A percentile compares a stretch with the other conserved stretches of the same genome.
These are phyloP conservation scores for Gari tellinella DNA, from an alignment of 2,888 invertebrate genomes.

Conservation along the genomic window DNA sequence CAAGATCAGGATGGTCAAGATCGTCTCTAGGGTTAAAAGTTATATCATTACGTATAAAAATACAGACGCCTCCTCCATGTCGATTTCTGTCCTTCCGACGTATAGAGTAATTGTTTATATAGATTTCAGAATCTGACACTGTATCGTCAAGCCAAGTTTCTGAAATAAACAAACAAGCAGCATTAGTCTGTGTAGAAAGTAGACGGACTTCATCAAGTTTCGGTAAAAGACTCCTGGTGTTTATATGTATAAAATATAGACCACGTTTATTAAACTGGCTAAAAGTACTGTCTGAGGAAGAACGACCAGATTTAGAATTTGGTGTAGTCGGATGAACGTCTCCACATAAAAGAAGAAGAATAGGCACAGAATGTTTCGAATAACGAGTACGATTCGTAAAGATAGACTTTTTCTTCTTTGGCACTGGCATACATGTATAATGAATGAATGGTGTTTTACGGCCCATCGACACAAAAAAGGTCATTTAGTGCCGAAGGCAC, in stretches of 20 bases:
- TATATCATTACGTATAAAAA: constrained; percentile 15
- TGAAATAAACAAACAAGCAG: constrained; percentile 16
- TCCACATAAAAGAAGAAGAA: too few relatives aligned
- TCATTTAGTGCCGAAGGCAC: too few relatives aligned
- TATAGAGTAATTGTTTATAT: constrained; percentile 12
- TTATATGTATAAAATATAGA: constrained; percentile 19
- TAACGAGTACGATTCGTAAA: too few relatives aligned
- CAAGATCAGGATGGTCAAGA: constrained; percentile 7
- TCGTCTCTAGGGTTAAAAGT: constrained; percentile 19
- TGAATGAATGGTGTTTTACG: too few relatives aligned
- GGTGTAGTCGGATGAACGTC: too few relatives aligned
- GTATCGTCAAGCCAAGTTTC: constrained; percentile 16
- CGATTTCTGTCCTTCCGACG: constrained; percentile 24
- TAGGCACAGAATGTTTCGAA: too few relatives aligned
- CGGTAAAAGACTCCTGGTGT: constrained; percentile 13
- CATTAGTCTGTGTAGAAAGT: constrained; percentile 17
- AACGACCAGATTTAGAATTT: too few relatives aligned
- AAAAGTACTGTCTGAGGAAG: too few relatives aligned
- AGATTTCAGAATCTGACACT: constrained; percentile 13
- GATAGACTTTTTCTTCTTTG: too few relatives aligned
- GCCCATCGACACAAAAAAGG: too few relatives aligned
- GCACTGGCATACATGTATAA: too few relatives aligned
- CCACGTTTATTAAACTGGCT: background rate
- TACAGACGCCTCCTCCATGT: constrained; percentile 29
- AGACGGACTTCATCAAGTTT: constrained; percentile 23